phyloP scores from a whole-genome alignment of 2,113 vertebrate genomes.

The Asarcornis scutulata region DNA sequence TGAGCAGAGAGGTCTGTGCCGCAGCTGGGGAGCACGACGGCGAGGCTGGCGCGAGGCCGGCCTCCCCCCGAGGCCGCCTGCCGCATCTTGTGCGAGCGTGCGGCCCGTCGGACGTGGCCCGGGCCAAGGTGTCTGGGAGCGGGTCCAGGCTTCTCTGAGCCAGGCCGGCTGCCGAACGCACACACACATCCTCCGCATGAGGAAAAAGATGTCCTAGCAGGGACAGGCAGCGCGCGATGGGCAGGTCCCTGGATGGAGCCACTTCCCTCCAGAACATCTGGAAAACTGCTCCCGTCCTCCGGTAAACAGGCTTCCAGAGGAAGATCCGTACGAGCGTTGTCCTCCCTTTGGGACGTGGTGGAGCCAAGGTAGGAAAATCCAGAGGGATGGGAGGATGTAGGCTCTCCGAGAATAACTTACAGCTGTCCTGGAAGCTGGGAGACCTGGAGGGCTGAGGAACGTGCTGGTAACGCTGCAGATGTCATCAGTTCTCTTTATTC shows the following conservation, averaged over 20 bases:
- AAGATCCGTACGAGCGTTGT: slow-evolving; percentile 23
- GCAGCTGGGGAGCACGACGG: not conserved
- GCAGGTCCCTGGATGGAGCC: slow-evolving; percentile 14
- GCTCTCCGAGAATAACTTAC: slow-evolving; percentile 36
- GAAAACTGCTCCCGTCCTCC: slow-evolving; percentile 48
- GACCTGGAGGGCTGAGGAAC: not conserved
- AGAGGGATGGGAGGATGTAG: not conserved
- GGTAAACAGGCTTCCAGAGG: slow-evolving; percentile 64
- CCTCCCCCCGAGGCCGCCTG: not conserved
- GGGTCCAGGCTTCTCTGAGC: not conserved
- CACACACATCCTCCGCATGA: not conserved
- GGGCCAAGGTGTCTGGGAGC: slow-evolving; percentile 37
- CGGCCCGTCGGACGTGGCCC: not conserved
- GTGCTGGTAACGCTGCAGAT: not conserved
- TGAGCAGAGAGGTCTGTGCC: not conserved
- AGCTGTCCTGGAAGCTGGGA: slow-evolving; percentile 45
- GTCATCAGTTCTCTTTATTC: not conserved
- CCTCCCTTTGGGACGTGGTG: slow-evolving; percentile 13
- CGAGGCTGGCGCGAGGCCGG: not conserved
- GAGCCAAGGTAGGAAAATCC: slow-evolving; percentile 67
- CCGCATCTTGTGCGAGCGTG: not conserved
- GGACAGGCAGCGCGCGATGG: not conserved
- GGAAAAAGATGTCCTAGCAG: slow-evolving; percentile 33
- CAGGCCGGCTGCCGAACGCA: not conserved
- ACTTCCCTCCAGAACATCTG: slow-evolving; percentile 63